Percentiles rank a stretch among this genome's conserved stretches.
Evolutionary conservation across 1,140 invertebrate species (phyloP).

Genomic region (Oncopodura yosiiana): DNA sequence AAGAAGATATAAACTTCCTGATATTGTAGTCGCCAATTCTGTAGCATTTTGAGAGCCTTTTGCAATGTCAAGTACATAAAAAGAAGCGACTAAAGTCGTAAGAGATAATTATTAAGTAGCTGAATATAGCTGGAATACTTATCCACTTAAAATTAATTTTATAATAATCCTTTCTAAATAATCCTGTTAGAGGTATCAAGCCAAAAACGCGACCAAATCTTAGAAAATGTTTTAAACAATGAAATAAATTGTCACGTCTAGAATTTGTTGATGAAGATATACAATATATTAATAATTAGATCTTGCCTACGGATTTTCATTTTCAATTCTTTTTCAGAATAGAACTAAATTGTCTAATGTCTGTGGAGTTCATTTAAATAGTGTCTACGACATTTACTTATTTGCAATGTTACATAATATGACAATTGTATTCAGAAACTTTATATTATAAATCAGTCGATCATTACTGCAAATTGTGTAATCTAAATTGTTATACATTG

Average conservation of each 20-base stretch:
- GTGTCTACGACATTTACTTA: no score
- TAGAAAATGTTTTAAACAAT: not conserved
- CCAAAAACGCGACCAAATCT: not conserved
- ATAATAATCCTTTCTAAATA: not conserved
- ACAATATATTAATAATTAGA: no score
- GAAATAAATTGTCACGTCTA: not conserved
- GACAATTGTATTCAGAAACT: no score
- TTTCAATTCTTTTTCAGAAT: no score
- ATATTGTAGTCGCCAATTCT: not conserved
- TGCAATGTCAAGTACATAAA: not conserved
- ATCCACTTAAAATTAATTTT: not conserved
- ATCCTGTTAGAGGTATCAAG: not conserved
- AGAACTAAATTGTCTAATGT: no score
- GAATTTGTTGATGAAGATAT: no score
- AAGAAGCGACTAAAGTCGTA: not conserved
- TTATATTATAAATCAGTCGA: no score
- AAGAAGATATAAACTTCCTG: not conserved
- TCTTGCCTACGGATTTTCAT: no score
- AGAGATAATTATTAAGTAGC: not conserved
- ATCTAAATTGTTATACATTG: no score
- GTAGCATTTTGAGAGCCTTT: not conserved
- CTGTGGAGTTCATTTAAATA: no score
- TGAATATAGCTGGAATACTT: not conserved
- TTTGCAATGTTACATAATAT: no score
- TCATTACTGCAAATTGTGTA: no score